Conservation (phyloP, 2,113 vertebrate genomes). For the Campylomormyrus tamandua region DNA sequence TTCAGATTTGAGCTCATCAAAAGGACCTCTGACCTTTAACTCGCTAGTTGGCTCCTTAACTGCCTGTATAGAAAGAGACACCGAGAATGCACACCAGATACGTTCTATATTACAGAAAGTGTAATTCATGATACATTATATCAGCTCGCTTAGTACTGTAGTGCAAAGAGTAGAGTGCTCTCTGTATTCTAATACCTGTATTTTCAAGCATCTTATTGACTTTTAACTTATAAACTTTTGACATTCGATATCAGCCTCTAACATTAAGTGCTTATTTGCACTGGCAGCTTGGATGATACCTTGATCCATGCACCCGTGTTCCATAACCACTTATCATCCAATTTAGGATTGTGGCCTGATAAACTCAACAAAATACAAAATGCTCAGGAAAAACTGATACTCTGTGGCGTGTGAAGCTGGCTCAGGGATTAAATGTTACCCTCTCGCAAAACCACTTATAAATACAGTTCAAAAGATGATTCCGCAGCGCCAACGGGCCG, state of each 20-base stretch:
- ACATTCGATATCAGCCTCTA: background rate
- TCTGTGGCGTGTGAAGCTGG: background rate
- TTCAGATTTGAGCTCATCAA: background rate
- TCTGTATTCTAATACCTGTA: background rate
- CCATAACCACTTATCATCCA: background rate
- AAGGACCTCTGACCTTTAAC: background rate
- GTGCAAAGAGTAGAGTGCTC: background rate
- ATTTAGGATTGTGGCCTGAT: background rate
- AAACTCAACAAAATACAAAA: background rate
- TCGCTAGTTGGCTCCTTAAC: background rate
- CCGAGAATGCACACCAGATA: background rate
- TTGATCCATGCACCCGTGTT: background rate
- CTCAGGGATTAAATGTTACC: background rate
- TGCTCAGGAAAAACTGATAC: background rate
- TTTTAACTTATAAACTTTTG: background rate
- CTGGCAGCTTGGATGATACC: background rate
- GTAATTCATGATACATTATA: background rate
- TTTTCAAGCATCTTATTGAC: background rate
- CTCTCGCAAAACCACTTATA: background rate
- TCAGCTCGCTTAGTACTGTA: background rate
- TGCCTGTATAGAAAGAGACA: background rate
- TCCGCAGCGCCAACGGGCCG: background rate
- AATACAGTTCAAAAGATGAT: background rate
- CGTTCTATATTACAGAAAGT: background rate
- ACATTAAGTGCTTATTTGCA: background rate